These are phyloP conservation scores for Osmoderma eremita DNA, from an alignment of 2,888 invertebrate genomes.

Conservation along the genomic window DNA sequence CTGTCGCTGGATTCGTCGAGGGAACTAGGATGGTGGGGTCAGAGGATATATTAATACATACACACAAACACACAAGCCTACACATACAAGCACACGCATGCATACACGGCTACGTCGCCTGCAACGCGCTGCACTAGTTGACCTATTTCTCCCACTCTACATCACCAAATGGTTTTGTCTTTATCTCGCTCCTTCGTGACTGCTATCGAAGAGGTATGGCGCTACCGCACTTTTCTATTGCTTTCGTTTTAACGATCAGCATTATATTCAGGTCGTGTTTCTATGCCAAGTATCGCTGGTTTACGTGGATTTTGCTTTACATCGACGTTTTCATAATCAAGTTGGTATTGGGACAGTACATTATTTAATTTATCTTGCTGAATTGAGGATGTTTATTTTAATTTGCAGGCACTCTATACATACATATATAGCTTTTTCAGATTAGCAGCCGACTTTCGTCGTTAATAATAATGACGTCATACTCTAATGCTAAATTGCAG, in stretches of 20 bases:
- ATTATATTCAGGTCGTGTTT: slow-evolving; percentile 37
- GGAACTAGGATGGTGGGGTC: slow-evolving; percentile 20
- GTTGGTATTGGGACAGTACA: too few relatives aligned
- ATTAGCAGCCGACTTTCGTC: too few relatives aligned
- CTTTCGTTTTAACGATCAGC: slow-evolving; percentile 37
- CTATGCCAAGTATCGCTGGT: slow-evolving; percentile 34
- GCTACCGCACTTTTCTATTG: slow-evolving; percentile 29
- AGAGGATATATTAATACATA: slow-evolving; percentile 8
- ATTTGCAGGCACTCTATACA: too few relatives aligned
- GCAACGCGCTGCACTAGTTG: slow-evolving; percentile 39
- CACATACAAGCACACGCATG: background rate
- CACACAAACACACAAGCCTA: slow-evolving; percentile 1
- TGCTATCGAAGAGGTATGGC: slow-evolving; percentile 6
- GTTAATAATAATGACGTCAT: too few relatives aligned
- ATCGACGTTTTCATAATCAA: too few relatives aligned
- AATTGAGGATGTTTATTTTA: too few relatives aligned
- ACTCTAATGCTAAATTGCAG: too few relatives aligned
- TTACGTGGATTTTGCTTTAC: background rate
- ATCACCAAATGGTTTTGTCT: slow-evolving; percentile 28
- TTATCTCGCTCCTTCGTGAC: slow-evolving; percentile 14
- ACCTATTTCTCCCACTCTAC: slow-evolving; percentile 39
- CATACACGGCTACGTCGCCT: slow-evolving; percentile 16
- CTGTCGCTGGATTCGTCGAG: slow-evolving; percentile 21
- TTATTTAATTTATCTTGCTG: too few relatives aligned
- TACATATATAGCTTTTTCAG: too few relatives aligned